These are phyloP conservation scores for Hemitrygon akajei DNA, from an alignment of 2,797 vertebrate species.

Conservation along the genomic window DNA sequence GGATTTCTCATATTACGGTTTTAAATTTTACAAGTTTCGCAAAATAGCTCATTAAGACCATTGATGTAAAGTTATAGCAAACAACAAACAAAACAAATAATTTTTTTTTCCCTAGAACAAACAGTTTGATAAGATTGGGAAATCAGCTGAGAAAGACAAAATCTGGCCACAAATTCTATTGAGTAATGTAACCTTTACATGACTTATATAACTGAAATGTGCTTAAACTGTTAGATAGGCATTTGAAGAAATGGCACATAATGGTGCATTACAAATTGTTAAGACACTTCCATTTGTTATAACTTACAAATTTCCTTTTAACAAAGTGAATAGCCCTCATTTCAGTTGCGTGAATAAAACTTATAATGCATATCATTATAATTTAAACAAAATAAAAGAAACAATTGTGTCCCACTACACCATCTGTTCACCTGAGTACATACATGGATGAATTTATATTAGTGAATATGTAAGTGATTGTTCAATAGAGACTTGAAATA, in stretches of 20 bases:
- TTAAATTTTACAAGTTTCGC: neutral
- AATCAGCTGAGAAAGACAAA: neutral
- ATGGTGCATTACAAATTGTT: neutral
- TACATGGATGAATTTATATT: neutral
- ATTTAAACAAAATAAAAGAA: neutral
- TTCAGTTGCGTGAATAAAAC: neutral
- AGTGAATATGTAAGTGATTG: neutral
- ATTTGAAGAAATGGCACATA: neutral
- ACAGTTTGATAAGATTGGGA: neutral
- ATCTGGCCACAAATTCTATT: neutral
- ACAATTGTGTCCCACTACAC: neutral
- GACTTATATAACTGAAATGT: no score
- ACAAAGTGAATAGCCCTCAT: neutral
- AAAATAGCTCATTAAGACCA: neutral
- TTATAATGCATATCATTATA: neutral
- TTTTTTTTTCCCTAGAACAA: neutral
- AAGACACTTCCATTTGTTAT: neutral
- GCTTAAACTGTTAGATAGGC: neutral
- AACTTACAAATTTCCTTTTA: neutral
- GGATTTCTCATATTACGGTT: no score
- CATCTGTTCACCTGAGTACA: neutral
- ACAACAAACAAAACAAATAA: conserved; percentile 24
- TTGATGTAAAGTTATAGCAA: neutral
- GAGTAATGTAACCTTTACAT: no score
- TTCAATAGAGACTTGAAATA: neutral